These are phyloP conservation scores for Macrophya annulata DNA, from an alignment of 2,888 invertebrate species.

Conservation along the genomic window DNA sequence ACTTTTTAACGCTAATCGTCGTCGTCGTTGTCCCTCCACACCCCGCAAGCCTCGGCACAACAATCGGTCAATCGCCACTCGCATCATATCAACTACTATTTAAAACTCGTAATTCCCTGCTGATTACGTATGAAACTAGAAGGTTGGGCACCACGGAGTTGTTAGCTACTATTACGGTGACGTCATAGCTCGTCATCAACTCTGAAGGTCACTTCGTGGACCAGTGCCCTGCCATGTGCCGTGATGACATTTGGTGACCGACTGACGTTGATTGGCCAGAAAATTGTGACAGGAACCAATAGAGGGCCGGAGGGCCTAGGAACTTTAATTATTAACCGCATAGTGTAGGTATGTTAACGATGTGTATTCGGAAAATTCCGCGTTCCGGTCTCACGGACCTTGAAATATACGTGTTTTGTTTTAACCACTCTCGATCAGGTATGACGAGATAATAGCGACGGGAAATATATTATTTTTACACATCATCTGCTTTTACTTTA, in stretches of 20 bases:
- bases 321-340: constrained; percentile 53
- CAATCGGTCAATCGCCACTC: not conserved
- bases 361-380: constrained; percentile 29
- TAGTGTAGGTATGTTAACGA: not conserved
- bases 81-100: not conserved
- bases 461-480: not conserved
- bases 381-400: constrained; percentile 37
- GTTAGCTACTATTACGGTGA: constrained; percentile 41
- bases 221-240: constrained; percentile 52
- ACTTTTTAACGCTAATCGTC: not conserved
- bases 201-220: constrained; percentile 52
- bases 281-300: constrained; percentile 43
- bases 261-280: constrained; percentile 51
- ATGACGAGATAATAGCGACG: constrained; percentile 8
- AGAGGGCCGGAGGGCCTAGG: constrained; percentile 45
- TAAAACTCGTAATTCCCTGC: not conserved
- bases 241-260: constrained; percentile 54
- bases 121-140: not conserved
- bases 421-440: not conserved
- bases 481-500: not conserved
- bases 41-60: not conserved
- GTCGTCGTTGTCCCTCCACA: no score
- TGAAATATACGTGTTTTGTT: constrained; percentile 20
- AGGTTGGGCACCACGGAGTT: constrained; percentile 42
- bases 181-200: constrained; percentile 53